These are phyloP conservation scores for Drosophila teissieri DNA, from an alignment of 1,140 invertebrate species.

Conservation along the genomic window DNA sequence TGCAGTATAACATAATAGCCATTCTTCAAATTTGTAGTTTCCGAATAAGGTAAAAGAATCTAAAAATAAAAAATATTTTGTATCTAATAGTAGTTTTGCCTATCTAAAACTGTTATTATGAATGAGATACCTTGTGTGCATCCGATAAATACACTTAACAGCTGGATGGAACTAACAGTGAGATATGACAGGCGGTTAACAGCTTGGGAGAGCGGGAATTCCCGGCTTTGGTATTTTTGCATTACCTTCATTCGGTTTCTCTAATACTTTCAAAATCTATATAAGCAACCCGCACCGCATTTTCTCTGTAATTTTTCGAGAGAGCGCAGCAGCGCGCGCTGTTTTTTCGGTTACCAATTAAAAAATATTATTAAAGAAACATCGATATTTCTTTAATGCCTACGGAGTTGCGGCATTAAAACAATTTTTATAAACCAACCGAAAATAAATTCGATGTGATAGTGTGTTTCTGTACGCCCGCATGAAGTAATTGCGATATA, in stretches of 20 bases:
- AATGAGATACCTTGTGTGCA: neutral
- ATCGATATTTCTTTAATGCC: neutral
- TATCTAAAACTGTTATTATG: too few relatives aligned
- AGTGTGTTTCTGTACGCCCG: neutral
- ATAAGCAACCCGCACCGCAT: slow-evolving; percentile 25
- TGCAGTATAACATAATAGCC: too few relatives aligned
- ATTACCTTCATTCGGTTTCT: neutral
- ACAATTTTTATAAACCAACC: neutral
- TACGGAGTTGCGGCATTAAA: slow-evolving; percentile 5
- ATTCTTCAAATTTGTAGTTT: too few relatives aligned
- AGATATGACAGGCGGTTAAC: neutral
- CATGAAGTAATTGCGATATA: neutral
- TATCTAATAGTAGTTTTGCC: too few relatives aligned
- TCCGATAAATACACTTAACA: neutral
- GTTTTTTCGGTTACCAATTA: slow-evolving; percentile 23
- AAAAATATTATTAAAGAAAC: slow-evolving; percentile 13
- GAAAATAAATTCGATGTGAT: neutral
- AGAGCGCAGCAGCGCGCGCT: slow-evolving; percentile 31
- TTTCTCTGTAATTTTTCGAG: slow-evolving; percentile 22
- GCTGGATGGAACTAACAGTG: neutral
- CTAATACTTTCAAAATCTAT: slow-evolving; percentile 17
- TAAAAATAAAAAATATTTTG: too few relatives aligned
- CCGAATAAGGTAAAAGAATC: too few relatives aligned
- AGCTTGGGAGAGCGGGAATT: neutral
- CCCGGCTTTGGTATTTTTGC: slow-evolving; percentile 9